A percentile compares a stretch with the other conserved stretches of the same genome.
Conservation (phyloP, 2,888 invertebrate species). For the Meteorus cinctellus region DNA sequence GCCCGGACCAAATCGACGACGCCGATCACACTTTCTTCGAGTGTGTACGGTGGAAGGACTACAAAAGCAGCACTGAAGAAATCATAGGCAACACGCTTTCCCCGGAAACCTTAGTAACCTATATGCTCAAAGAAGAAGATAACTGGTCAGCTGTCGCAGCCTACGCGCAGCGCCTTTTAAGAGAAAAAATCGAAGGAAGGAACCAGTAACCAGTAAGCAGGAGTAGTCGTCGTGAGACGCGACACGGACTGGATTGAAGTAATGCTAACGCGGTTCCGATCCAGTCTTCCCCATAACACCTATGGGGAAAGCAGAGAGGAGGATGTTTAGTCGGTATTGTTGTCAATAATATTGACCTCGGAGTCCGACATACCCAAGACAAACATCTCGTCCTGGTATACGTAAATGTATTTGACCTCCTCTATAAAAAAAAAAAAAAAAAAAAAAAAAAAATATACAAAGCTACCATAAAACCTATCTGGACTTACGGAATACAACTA, state of each 20-base stretch:
- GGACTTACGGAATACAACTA: too few relatives aligned
- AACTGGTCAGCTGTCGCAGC: too few relatives aligned
- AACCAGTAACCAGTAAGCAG: background rate
- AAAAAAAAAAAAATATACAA: too few relatives aligned
- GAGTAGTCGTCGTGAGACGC: background rate
- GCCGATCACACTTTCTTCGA: slow-evolving; percentile 21
- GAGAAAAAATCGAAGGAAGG: too few relatives aligned
- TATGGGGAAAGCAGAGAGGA: background rate
- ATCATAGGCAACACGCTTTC: background rate
- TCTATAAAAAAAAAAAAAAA: too few relatives aligned
- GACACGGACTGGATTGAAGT: background rate
- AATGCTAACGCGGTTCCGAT: slow-evolving; percentile 13
- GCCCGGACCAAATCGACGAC: background rate
- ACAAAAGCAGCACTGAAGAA: background rate
- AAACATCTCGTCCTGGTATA: too few relatives aligned
- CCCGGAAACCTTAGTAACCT: background rate
- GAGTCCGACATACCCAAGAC: too few relatives aligned
- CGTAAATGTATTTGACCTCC: too few relatives aligned
- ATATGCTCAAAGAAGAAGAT: background rate
- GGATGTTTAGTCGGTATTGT: background rate
- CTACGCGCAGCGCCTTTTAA: too few relatives aligned
- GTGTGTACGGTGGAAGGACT: too few relatives aligned
- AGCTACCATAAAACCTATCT: too few relatives aligned
- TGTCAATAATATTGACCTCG: too few relatives aligned
- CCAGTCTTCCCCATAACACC: background rate